A percentile compares a stretch with the other conserved stretches of the same genome.
phyloP scores from a whole-genome alignment of 2,888 invertebrate species.

The Anthophora plumipes region DNA sequence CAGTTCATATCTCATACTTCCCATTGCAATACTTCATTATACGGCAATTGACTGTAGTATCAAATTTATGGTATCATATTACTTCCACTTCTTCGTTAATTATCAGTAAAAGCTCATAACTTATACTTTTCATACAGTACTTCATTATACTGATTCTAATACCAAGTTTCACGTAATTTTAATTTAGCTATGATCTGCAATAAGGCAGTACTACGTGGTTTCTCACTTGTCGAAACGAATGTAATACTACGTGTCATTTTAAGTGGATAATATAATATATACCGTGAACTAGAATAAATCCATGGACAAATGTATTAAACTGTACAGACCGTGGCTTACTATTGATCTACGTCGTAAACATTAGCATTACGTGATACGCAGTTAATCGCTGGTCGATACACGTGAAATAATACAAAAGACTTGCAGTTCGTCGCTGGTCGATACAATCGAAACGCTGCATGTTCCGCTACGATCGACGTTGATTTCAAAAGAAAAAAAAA shows the following conservation, averaged over 20 bases:
- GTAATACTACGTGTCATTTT: background rate
- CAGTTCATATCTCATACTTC: no score
- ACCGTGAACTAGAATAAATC: background rate
- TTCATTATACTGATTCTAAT: no score
- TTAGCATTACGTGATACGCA: slow-evolving; percentile 1
- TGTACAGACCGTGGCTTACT: background rate
- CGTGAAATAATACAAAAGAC: background rate
- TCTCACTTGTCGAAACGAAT: background rate
- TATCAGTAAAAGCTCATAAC: background rate
- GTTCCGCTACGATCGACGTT: background rate
- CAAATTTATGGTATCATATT: no score
- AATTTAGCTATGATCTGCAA: background rate
- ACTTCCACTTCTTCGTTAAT: background rate
- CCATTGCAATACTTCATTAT: no score
- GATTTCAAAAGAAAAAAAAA: background rate
- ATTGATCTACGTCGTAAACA: background rate
- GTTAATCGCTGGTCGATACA: slow-evolving; percentile 47
- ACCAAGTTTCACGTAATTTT: no score
- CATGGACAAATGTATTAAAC: background rate
- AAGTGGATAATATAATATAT: background rate
- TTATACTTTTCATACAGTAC: background rate
- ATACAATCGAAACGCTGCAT: slow-evolving; percentile 20
- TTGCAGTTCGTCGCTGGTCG: slow-evolving; percentile 44
- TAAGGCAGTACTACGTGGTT: background rate
- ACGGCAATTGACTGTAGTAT: no score